phyloP scores from a whole-genome alignment of 2,888 invertebrate genomes.

The Drosophila vallismaia region DNA sequence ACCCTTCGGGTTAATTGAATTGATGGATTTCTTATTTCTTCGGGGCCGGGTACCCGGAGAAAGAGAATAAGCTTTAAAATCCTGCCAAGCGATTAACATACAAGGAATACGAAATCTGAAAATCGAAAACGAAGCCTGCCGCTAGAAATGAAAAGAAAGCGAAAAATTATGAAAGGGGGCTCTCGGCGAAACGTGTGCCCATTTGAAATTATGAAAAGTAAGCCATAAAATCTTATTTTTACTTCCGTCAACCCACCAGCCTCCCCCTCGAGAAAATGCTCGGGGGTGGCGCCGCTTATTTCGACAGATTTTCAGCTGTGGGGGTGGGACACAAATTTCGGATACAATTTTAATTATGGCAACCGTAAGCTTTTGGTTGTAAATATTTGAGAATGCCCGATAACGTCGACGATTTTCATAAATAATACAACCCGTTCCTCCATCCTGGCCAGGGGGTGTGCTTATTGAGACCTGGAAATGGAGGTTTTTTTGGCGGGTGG shows the following conservation, averaged over 20 bases:
- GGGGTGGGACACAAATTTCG: conserved; percentile 72
- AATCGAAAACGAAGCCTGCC: background rate
- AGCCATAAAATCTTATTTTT: conserved; percentile 81
- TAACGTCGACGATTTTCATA: conserved; percentile 82
- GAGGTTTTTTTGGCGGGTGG: background rate
- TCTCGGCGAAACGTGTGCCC: conserved; percentile 20
- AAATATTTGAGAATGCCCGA: conserved; percentile 82
- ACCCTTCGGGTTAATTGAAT: conserved; percentile 70
- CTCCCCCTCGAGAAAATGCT: conserved; percentile 2
- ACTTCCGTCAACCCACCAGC: conserved; percentile 58
- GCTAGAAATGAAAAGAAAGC: background rate
- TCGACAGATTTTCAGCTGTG: conserved; percentile 12
- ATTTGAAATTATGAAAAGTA: conserved; percentile 81
- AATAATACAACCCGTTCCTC: conserved; percentile 69
- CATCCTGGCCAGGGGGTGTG: conserved; percentile 1
- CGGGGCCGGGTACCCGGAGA: background rate
- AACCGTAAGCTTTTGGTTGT: conserved; percentile 83
- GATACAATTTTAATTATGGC: conserved; percentile 83
- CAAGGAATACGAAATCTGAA: conserved; percentile 3
- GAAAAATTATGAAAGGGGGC: background rate
- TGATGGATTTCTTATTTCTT: conserved; percentile 62
- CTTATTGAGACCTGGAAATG: background rate
- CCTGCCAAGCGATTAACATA: conserved; percentile 55
- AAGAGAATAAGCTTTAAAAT: conserved; percentile 52
- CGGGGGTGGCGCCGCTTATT: conserved; percentile 23